Conservation (phyloP, 1,140 invertebrate species). For the Penaeus vannamei region DNA sequence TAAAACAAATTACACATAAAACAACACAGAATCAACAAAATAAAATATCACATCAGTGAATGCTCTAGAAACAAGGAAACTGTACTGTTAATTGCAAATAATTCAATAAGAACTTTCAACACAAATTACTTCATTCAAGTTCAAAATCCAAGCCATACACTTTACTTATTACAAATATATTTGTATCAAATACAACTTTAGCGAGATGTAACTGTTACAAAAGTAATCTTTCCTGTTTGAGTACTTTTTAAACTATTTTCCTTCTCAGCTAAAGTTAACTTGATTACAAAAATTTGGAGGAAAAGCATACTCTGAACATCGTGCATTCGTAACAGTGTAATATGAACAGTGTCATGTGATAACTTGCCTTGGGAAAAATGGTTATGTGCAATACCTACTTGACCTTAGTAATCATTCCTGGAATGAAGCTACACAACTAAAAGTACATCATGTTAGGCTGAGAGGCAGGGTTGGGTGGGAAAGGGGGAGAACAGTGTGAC, state of each 20-base stretch:
- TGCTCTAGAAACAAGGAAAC: no score
- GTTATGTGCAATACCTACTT: conserved; percentile 40
- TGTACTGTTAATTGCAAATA: no score
- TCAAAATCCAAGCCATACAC: neutral
- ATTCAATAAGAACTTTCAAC: neutral
- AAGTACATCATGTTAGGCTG: conserved; percentile 25
- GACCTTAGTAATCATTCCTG: conserved; percentile 50
- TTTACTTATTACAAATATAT: neutral
- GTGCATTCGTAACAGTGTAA: conserved; percentile 49
- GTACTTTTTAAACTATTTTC: no score
- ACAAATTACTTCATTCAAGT: conserved; percentile 3
- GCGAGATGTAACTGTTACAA: no score
- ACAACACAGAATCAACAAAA: no score
- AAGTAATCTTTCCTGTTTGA: no score
- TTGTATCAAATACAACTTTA: neutral
- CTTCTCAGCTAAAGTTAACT: neutral
- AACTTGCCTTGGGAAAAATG: conserved; percentile 53
- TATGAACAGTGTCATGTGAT: conserved; percentile 35
- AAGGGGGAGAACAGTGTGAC: conserved; percentile 2
- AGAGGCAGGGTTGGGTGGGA: neutral
- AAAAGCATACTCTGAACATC: conserved; percentile 32
- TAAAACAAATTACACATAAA: no score
- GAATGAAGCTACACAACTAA: conserved; percentile 51
- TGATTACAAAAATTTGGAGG: neutral
- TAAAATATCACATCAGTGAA: no score